Evolutionary conservation across 2,113 vertebrate genomes (phyloP).

Genomic region (Ailuropoda melanoleuca): DNA sequence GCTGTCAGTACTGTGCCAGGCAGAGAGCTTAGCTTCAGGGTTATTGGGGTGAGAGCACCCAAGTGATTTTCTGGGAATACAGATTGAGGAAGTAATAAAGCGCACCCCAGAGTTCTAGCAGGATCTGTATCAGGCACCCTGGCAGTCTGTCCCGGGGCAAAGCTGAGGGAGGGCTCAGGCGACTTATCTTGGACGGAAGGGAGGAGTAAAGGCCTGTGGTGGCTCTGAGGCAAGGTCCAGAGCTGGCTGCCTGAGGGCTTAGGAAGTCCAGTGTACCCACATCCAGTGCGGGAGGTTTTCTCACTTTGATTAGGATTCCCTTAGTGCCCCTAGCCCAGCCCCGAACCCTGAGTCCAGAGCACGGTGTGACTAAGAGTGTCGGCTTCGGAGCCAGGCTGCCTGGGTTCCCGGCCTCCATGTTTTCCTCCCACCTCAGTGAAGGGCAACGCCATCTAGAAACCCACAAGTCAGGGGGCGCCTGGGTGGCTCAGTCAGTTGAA

Average conservation of each 20-base stretch:
- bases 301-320: not conserved
- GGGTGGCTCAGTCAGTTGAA: not conserved
- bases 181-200: not conserved
- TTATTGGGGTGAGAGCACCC: accelerated
- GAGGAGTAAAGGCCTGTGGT: not conserved
- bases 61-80: not conserved
- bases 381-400: not conserved
- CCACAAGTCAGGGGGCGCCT: not conserved
- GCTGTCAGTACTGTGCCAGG: not conserved
- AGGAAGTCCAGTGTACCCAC: not conserved
- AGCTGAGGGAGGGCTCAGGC: not conserved
- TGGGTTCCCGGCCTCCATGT: not conserved
- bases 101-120: no score
- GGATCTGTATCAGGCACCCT: accelerated
- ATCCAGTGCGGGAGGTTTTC: not conserved
- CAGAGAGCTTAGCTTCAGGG: not conserved
- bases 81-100: not conserved
- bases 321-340: accelerated
- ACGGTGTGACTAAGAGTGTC: accelerated
- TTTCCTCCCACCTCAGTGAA: not conserved
- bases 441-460: not conserved
- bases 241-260: not conserved
- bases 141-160: not conserved
- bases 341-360: not conserved
- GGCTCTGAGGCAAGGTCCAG: not conserved